A percentile compares a stretch with the other conserved stretches of the same genome.
Conservation (phyloP, 2,797 vertebrate genomes). For the Hyperoplus immaculatus region DNA sequence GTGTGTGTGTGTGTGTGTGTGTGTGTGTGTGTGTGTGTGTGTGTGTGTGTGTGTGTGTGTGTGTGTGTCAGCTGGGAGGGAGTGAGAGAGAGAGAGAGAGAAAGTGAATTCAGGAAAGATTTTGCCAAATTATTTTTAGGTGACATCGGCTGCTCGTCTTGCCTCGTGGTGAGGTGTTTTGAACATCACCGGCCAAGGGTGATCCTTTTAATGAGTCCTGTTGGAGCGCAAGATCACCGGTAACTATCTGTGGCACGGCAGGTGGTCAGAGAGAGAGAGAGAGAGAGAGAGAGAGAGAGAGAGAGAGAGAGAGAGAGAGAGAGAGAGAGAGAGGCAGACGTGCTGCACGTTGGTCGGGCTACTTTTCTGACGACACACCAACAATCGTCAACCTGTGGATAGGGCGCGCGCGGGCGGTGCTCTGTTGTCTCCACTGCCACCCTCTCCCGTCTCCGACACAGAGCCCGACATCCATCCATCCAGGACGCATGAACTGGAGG, state of each 20-base stretch:
- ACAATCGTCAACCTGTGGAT: conserved; percentile 83
- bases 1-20: not conserved
- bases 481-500: conserved; percentile 69
- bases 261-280: conserved; percentile 49
- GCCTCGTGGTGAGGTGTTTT: conserved; percentile 51
- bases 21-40: too few species aligned
- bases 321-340: conserved; percentile 51
- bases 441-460: conserved; percentile 55
- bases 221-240: conserved; percentile 54
- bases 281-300: conserved; percentile 9
- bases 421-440: conserved; percentile 60
- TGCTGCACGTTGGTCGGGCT: conserved; percentile 74
- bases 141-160: not conserved
- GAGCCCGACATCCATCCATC: conserved; percentile 42
- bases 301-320: conserved; percentile 30
- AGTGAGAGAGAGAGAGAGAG: not conserved
- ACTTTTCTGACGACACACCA: conserved; percentile 72
- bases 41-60: too few species aligned
- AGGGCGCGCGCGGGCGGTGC: conserved; percentile 74
- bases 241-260: conserved; percentile 53
- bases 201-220: conserved; percentile 52
- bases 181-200: conserved; percentile 67
- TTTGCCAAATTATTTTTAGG: not conserved
- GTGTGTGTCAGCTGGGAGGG: too few species aligned
- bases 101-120: conserved; percentile 5